A percentile compares a stretch with the other conserved stretches of the same genome.
Evolutionary conservation across 2,113 vertebrate genomes (phyloP).

Genomic region (Neogale vison): DNA sequence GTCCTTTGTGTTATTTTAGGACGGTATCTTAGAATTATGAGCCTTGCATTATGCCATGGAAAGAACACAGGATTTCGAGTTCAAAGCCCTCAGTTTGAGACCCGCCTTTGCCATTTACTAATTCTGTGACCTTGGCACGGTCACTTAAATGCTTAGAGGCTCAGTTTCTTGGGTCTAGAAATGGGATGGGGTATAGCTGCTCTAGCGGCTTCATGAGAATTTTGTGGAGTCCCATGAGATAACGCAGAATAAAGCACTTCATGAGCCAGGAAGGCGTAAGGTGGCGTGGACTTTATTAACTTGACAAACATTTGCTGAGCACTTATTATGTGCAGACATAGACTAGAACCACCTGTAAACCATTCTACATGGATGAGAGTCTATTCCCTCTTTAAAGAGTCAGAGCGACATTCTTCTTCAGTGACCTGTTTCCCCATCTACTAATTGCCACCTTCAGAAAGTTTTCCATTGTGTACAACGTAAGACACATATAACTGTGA

Average conservation of each 20-base stretch:
- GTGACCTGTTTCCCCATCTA: not conserved
- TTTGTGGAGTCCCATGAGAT: not conserved
- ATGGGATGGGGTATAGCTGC: not conserved
- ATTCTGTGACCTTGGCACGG: not conserved
- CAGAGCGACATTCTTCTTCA: not conserved
- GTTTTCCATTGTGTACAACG: not conserved
- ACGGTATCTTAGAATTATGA: slow-evolving; percentile 41
- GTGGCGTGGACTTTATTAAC: not conserved
- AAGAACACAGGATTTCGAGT: slow-evolving; percentile 15
- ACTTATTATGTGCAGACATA: not conserved
- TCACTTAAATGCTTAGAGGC: not conserved
- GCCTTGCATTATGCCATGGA: not conserved
- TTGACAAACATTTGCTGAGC: not conserved
- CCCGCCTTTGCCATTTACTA: not conserved
- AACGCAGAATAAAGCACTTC: not conserved
- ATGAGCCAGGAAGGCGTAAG: not conserved
- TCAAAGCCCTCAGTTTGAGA: slow-evolving; percentile 9
- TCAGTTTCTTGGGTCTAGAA: not conserved
- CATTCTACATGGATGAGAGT: not conserved
- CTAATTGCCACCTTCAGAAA: not conserved
- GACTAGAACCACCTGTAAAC: not conserved
- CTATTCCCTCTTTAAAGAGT: not conserved
- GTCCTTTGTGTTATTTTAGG: slow-evolving; percentile 50
- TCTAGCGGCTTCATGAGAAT: not conserved
- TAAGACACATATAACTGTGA: not conserved